phyloP scores from a whole-genome alignment of 2,113 vertebrate species.

The Lophius piscatorius region DNA sequence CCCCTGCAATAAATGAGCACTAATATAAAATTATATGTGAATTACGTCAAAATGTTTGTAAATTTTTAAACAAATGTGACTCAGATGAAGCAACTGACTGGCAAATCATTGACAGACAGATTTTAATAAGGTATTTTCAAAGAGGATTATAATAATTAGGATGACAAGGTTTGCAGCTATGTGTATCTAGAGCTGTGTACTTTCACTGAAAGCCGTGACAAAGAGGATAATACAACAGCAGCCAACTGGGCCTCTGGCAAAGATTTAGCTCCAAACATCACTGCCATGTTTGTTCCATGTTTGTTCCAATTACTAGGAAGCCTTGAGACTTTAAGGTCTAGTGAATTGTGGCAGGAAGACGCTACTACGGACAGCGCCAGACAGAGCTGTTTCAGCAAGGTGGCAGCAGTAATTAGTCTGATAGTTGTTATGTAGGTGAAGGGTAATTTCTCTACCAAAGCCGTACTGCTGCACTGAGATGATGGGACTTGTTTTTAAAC shows the following conservation, averaged over 20 bases:
- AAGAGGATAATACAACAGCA: slow-evolving; percentile 62
- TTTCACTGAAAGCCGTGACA: slow-evolving; percentile 59
- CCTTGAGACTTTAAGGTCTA: slow-evolving; percentile 86
- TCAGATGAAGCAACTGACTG: slow-evolving; percentile 19
- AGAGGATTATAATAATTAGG: slow-evolving; percentile 57
- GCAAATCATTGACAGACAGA: slow-evolving; percentile 42
- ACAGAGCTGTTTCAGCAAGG: slow-evolving; percentile 58
- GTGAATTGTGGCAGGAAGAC: slow-evolving; percentile 81
- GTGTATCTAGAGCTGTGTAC: slow-evolving; percentile 41
- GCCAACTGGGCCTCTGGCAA: slow-evolving; percentile 59
- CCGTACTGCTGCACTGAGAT: slow-evolving; percentile 2
- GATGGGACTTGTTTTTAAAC: slow-evolving; percentile 1
- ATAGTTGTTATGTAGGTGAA: slow-evolving; percentile 10
- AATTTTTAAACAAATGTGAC: slow-evolving; percentile 15
- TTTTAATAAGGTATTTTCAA: slow-evolving; percentile 37
- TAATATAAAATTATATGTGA: too few relatives aligned
- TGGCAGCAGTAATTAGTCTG: slow-evolving; percentile 63
- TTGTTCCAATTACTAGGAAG: slow-evolving; percentile 91
- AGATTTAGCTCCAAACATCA: slow-evolving; percentile 65
- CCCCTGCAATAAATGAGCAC: neutral
- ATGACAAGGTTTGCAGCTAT: slow-evolving; percentile 47
- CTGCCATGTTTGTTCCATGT: slow-evolving; percentile 79
- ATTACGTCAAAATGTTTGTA: too few relatives aligned
- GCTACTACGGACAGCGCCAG: slow-evolving; percentile 62
- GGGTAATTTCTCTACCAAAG: too few relatives aligned